Base-by-base conservation (phyloP, 2,113 vertebrate species). In the Mellivora capensis region DNA sequence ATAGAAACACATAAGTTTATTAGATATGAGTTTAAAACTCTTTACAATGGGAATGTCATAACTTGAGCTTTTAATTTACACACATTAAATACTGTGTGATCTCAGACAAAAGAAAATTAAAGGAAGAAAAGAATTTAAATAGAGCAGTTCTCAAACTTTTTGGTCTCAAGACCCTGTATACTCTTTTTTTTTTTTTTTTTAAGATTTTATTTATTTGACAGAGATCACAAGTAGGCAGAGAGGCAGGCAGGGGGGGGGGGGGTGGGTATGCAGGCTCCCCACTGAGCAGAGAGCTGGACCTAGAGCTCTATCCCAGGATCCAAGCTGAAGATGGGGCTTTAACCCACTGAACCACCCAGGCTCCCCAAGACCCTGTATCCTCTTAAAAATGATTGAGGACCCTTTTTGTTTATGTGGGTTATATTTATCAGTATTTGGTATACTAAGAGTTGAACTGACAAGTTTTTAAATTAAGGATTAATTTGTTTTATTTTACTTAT, bases 1-100 rank as follows among this genome's bases (percentile, higher is more conserved):
- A 37, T 23, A 25, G 80, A 34, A 34, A 47, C n/a, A 6, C 0
- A 0, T 2, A 14, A 18, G 23, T 54, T 85, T 14, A 31, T 59
- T 39, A 34, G 47, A 10, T 13, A 9, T 0, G 72, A 69, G 25
- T 61, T 61, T 69, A 14, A 7, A 71, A 37, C 59, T 57, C 1
- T 81, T 69, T 37, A 37, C 18, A 49, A 25, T 13, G 34, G 39
- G 31, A 17, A 1, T 39, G 74, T 81, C 17, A 3, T 37, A 5
- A 15, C 62, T 37, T 61, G 84, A 71, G 62, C 74, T 71, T 79
- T 87, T 81, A 15, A 49, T 77, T 86, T 71, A 57, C 18, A 31
- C 12, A 47, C 39, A 54, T n/a, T 27, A 42, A 87, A 87, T 37
- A 23, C 61, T 90, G 1, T 21, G 25, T 39, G 54, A 52, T 37